A percentile compares a stretch with the other conserved stretches of the same genome.
These are phyloP conservation scores for Ochropleura leucogaster DNA, from an alignment of 2,888 invertebrate genomes.

Conservation along the genomic window DNA sequence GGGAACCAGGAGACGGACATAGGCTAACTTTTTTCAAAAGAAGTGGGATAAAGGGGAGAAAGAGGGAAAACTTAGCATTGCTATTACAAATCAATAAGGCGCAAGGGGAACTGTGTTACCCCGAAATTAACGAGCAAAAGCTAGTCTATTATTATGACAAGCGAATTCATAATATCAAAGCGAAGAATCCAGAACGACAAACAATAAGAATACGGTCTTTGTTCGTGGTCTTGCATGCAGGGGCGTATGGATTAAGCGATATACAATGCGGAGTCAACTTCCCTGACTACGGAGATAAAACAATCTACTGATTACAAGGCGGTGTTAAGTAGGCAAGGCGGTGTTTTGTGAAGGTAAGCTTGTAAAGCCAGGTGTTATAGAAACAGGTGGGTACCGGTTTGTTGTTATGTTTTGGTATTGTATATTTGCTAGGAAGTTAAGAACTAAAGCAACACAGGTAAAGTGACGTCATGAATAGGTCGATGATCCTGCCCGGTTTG, in stretches of 20 bases:
- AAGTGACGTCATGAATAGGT: not conserved
- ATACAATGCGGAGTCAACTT: slow-evolving; percentile 57
- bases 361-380: slow-evolving; percentile 28
- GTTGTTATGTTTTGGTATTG: not conserved
- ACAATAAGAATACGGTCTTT: slow-evolving; percentile 69
- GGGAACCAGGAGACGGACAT: no score
- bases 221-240: slow-evolving; percentile 60
- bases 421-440: not conserved
- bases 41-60: no score
- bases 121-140: no score
- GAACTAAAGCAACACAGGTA: not conserved
- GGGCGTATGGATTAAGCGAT: slow-evolving; percentile 59
- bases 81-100: no score
- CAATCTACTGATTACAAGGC: slow-evolving; percentile 51
- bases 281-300: slow-evolving; percentile 56
- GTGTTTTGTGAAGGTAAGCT: slow-evolving; percentile 21
- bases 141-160: not conserved
- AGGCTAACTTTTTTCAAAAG: no score
- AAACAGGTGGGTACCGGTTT: not conserved
- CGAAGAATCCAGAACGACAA: slow-evolving; percentile 46
- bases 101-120: no score
- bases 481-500: no score
- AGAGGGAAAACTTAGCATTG: no score
- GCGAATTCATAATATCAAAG: slow-evolving; percentile 51
- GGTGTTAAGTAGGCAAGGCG: slow-evolving; percentile 28